Base-by-base conservation (phyloP, 2,797 vertebrate species). In the Peromyscus nudipes region DNA sequence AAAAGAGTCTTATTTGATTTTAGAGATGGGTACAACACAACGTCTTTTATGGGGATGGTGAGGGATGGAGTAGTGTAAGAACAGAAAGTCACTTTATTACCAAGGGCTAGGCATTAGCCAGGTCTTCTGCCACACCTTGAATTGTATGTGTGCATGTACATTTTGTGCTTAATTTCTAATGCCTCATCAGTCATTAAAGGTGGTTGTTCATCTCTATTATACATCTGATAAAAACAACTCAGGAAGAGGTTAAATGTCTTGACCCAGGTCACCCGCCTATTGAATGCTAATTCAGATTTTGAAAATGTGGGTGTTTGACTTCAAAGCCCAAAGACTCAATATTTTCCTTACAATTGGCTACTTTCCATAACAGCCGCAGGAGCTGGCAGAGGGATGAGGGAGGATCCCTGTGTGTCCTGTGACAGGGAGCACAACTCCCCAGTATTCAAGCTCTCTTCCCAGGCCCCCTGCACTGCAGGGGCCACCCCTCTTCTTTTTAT, bases 211-310 rank as follows among this genome's bases (percentile, higher is more conserved):
- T 83, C 25, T 40, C 37, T 75, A 12, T 71, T 80, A 95, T 84
- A 64, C 21, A 19, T 9, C 27, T 43, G 60, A 91, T 71, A 75
- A 91, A 95, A 92, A 16, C 46, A 83, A 77, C 29, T 82, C 82
- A 67, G 10, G 81, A 52, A 37, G 40, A 77, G 73, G 71, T 80
- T 89, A 67, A 71, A 75, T 83, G 29, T 87, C 64, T 96, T 94
- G 49, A 79, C n/a, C 60, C 14, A 84, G 52, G 75, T 64, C 73
- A 84, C 34, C 23, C 1, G 75, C 77, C 43, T 90, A 43, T 43
- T 62, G 85, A 92, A 34, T 64, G 37, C 55, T 40, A 23, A 84
- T 49, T 75, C 16, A 55, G 60, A 89, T 40, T 85, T 95, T 97
- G 60, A 52, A 89, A 95, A 91, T 13, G 9, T 79, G 31, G 62